phyloP scores from a whole-genome alignment of 2,797 vertebrate species.

The Clarias laeviceps region DNA sequence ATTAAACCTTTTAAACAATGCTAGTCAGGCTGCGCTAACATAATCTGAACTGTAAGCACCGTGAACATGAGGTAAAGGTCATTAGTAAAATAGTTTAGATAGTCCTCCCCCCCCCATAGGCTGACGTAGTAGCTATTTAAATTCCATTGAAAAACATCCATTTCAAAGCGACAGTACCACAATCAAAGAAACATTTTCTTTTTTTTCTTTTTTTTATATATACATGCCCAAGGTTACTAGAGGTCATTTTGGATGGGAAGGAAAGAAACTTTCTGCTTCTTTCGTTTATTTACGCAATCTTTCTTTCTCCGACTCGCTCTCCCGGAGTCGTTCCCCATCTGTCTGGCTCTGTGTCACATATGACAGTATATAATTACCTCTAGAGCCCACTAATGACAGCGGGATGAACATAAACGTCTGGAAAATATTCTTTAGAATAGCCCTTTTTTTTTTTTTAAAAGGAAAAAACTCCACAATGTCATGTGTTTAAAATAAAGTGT shows the following conservation, averaged over 20 bases:
- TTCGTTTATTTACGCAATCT: constrained; percentile 48
- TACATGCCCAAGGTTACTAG: neutral
- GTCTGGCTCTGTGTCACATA: constrained; percentile 47
- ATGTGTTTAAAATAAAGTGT: constrained; percentile 29
- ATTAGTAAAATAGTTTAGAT: neutral
- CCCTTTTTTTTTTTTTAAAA: neutral
- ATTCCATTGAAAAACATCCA: neutral
- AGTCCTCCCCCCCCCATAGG: neutral
- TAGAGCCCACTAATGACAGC: constrained; percentile 69
- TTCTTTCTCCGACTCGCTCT: constrained; percentile 49
- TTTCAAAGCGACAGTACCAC: neutral
- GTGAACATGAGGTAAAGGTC: neutral
- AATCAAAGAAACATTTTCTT: neutral
- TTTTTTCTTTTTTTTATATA: no score
- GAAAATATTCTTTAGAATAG: constrained; percentile 46
- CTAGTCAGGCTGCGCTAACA: neutral
- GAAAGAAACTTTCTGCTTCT: neutral
- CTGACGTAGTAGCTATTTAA: no score
- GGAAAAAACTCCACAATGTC: constrained; percentile 26
- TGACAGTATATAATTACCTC: constrained; percentile 69
- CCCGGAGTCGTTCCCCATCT: constrained; percentile 31
- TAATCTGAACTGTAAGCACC: neutral
- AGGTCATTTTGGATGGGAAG: neutral
- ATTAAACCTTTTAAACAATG: neutral
- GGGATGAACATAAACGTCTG: constrained; percentile 44